A percentile compares a stretch with the other conserved stretches of the same genome.
Evolutionary conservation across 2,113 vertebrate genomes (phyloP).

Genomic region (Malaclemys terrapin): DNA sequence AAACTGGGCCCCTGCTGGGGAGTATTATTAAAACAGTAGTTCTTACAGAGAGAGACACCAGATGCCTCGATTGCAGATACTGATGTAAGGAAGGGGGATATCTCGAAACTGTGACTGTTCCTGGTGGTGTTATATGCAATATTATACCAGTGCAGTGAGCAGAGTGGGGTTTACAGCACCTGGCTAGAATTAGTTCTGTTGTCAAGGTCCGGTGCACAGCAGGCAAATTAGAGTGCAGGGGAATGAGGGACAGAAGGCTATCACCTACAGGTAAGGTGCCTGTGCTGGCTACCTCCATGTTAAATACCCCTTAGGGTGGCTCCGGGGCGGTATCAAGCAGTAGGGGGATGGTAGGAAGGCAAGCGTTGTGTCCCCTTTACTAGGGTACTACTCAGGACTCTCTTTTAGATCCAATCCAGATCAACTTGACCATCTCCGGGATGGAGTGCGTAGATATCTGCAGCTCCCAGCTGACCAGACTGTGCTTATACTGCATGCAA

Average conservation of each 20-base stretch:
- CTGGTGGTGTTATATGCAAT: background rate
- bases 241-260: background rate
- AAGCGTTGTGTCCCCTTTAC: background rate
- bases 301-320: background rate
- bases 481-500: conserved; percentile 91
- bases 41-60: background rate
- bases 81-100: background rate
- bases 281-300: background rate
- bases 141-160: background rate
- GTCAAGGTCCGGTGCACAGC: background rate
- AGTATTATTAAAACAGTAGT: background rate
- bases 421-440: conserved; percentile 66
- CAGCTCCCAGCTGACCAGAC: conserved; percentile 86
- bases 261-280: background rate
- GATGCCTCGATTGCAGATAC: background rate
- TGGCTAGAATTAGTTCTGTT: background rate
- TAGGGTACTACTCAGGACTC: background rate
- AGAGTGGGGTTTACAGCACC: background rate
- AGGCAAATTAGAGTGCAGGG: background rate
- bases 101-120: background rate
- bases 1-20: accelerated
- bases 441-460: conserved; percentile 79
- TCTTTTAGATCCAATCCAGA: conserved; percentile 68
- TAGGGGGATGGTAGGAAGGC: background rate
- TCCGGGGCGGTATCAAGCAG: background rate